Evolutionary conservation across 1,140 invertebrate species (phyloP).

Genomic region (Harpegnathos saltator): DNA sequence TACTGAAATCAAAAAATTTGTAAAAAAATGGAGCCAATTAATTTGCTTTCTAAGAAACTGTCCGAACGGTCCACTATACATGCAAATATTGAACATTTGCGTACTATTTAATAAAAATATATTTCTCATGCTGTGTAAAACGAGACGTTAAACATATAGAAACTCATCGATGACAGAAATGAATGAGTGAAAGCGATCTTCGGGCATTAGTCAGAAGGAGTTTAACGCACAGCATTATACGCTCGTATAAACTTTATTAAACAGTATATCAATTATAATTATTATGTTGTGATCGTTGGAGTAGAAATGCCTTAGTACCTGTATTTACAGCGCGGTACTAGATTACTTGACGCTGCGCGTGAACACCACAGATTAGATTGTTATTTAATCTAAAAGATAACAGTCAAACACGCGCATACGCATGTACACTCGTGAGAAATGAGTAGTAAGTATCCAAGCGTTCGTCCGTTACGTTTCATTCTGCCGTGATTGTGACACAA

Average conservation of each 20-base stretch:
- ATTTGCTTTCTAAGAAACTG: no score
- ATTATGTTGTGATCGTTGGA: slow-evolving; percentile 29
- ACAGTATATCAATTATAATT: slow-evolving; percentile 32
- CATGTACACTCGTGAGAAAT: slow-evolving; percentile 1
- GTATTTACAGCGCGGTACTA: background rate
- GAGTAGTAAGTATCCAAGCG: background rate
- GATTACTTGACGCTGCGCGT: background rate
- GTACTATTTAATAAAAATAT: no score
- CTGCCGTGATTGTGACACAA: background rate
- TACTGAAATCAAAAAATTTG: no score
- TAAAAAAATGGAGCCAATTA: no score
- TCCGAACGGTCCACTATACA: no score
- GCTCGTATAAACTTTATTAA: slow-evolving; percentile 56
- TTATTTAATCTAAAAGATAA: background rate
- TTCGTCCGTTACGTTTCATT: background rate
- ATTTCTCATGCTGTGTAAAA: no score
- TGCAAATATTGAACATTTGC: no score
- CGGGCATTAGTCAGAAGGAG: background rate
- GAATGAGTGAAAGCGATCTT: no score
- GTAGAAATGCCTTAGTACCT: slow-evolving; percentile 22
- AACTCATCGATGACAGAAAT: no score
- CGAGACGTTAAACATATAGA: no score
- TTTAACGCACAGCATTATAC: background rate
- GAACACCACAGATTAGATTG: slow-evolving; percentile 43
- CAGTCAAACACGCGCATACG: background rate